Percentiles rank a stretch among this genome's conserved stretches.
phyloP scores from a whole-genome alignment of 2,113 vertebrate species.

The Turnix velox region DNA sequence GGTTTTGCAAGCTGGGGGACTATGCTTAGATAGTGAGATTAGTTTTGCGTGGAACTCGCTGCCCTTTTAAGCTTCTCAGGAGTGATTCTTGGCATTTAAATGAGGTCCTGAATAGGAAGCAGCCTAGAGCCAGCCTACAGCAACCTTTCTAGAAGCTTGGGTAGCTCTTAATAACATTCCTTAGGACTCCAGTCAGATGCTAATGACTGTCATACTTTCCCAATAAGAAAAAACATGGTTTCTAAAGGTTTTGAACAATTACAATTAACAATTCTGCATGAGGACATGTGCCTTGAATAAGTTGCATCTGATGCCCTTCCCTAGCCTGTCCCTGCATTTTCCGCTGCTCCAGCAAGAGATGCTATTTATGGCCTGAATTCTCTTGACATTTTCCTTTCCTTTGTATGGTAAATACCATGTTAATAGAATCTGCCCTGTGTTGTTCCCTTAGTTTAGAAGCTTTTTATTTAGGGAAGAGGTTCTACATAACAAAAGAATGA shows the following conservation, averaged over 20 bases:
- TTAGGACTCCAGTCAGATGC: not conserved
- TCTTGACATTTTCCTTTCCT: not conserved
- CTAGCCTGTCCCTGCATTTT: not conserved
- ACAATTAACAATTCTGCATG: fast-evolving
- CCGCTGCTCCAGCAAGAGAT: not conserved
- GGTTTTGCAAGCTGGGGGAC: not conserved
- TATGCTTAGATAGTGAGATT: no score
- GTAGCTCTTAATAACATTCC: not conserved
- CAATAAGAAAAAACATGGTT: not conserved
- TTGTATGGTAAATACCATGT: not conserved
- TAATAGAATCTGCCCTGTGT: not conserved
- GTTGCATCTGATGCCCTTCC: not conserved
- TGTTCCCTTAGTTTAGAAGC: not conserved
- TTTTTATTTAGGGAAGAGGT: not conserved
- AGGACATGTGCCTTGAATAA: not conserved
- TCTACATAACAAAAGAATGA: not conserved
- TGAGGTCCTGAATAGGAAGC: not conserved
- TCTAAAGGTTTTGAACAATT: not conserved
- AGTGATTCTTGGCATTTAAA: not conserved
- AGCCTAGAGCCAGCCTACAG: not conserved
- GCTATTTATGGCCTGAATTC: not conserved
- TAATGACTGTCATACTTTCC: not conserved
- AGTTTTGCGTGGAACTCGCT: not conserved
- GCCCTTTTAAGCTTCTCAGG: not conserved
- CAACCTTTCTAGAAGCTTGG: not conserved